Conservation (phyloP, 2,888 invertebrate genomes). For the Panzeria rudis region DNA sequence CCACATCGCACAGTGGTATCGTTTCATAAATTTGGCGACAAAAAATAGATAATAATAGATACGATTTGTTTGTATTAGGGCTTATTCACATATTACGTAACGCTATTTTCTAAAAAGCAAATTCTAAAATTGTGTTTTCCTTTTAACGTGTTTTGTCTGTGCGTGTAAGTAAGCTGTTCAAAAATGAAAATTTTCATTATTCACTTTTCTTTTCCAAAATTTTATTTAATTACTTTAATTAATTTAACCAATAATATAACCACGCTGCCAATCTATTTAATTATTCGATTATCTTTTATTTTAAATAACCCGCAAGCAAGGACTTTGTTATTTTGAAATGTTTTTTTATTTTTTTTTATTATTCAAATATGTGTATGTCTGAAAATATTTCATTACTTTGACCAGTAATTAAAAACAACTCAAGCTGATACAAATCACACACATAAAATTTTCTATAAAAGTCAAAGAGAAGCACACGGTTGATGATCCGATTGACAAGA, state of each 20-base stretch:
- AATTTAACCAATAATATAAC: conserved; percentile 45
- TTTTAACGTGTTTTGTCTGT: too few species aligned
- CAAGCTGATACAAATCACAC: conserved; percentile 73
- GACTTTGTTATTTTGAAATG: conserved; percentile 13
- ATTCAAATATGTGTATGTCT: conserved; percentile 15
- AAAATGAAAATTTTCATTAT: too few species aligned
- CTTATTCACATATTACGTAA: too few species aligned
- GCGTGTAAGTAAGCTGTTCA: too few species aligned
- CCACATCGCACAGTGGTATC: too few species aligned
- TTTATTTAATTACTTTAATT: conserved; percentile 47
- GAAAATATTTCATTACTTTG: conserved; percentile 44
- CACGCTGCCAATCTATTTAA: conserved; percentile 48
- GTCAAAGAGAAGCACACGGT: conserved; percentile 44
- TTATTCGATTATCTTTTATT: conserved; percentile 56
- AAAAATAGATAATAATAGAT: too few species aligned
- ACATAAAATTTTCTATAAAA: conserved; percentile 36
- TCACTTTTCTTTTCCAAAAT: too few species aligned
- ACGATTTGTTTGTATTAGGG: too few species aligned
- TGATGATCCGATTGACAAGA: conserved; percentile 25
- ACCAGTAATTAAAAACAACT: conserved; percentile 75
- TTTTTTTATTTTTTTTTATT: conserved; percentile 2
- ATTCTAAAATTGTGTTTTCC: too few species aligned
- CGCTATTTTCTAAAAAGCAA: too few species aligned
- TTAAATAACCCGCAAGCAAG: conserved; percentile 8
- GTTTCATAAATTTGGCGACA: too few species aligned